Conservation (phyloP, 2,888 invertebrate genomes). For the Anagyrus pseudococci region DNA sequence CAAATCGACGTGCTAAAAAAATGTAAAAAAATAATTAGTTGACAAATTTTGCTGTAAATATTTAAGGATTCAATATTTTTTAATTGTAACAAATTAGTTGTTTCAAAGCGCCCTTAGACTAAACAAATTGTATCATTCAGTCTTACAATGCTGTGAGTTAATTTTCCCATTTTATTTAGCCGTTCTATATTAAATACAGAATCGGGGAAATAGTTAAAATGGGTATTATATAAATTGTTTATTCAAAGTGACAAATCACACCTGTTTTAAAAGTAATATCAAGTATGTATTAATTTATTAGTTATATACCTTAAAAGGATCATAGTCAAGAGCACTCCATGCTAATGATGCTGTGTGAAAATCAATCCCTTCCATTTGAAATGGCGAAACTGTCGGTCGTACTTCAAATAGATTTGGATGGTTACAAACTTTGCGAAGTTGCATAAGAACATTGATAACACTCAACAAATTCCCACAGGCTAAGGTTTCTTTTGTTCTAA, state of each 20-base stretch:
- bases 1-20: slow-evolving; percentile 71
- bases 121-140: slow-evolving; percentile 28
- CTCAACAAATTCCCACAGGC: slow-evolving; percentile 91
- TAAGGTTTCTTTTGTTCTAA: slow-evolving; percentile 91
- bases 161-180: slow-evolving; percentile 38
- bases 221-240: slow-evolving; percentile 3
- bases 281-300: no score
- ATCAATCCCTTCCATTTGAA: slow-evolving; percentile 82
- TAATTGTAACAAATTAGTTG: slow-evolving; percentile 1
- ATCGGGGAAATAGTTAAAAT: slow-evolving; percentile 20
- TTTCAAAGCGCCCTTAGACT: slow-evolving; percentile 34
- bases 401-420: slow-evolving; percentile 98
- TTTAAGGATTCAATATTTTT: no score
- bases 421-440: slow-evolving; percentile 96
- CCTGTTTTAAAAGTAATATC: background rate
- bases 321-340: slow-evolving; percentile 73
- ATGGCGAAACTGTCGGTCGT: slow-evolving; percentile 92
- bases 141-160: slow-evolving; percentile 39
- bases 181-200: slow-evolving; percentile 15
- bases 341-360: slow-evolving; percentile 76
- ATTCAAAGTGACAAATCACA: no score
- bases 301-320: slow-evolving; percentile 73
- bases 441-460: slow-evolving; percentile 97
- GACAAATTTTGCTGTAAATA: no score
- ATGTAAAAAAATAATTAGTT: no score